These are phyloP conservation scores for Dexiosoma caninum DNA, from an alignment of 2,888 invertebrate genomes.

Conservation along the genomic window DNA sequence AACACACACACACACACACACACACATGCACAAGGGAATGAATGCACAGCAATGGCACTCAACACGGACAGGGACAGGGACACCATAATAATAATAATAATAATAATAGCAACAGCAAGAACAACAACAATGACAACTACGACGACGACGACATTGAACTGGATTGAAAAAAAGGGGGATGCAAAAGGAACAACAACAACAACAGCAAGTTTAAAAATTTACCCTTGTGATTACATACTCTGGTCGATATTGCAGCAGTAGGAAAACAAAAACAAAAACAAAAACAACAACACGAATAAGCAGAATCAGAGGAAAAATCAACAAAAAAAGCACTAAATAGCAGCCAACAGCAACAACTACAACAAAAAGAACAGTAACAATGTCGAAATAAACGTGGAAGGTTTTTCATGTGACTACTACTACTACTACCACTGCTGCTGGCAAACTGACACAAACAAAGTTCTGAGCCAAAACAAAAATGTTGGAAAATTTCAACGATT, in stretches of 20 bases:
- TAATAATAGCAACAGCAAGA: slow-evolving; percentile 33
- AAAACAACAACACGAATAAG: slow-evolving; percentile 71
- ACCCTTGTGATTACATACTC: slow-evolving; percentile 53
- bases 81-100: slow-evolving; percentile 39
- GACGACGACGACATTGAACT: slow-evolving; percentile 56
- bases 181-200: slow-evolving; percentile 57
- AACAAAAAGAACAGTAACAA: slow-evolving; percentile 37
- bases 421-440: too few relatives aligned
- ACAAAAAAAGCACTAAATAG: slow-evolving; percentile 39
- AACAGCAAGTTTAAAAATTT: slow-evolving; percentile 53
- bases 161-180: slow-evolving; percentile 51
- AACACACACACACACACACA: slow-evolving; percentile 54
- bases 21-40: too few relatives aligned
- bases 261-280: slow-evolving; percentile 50
- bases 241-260: slow-evolving; percentile 48
- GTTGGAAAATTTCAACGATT: slow-evolving; percentile 75
- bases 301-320: slow-evolving; percentile 59
- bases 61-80: slow-evolving; percentile 52
- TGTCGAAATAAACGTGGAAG: slow-evolving; percentile 52
- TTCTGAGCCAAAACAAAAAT: slow-evolving; percentile 75
- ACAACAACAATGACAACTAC: not conserved
- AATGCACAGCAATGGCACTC: slow-evolving; percentile 16
- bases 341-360: slow-evolving; percentile 25
- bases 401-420: slow-evolving; percentile 55
- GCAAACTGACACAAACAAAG: slow-evolving; percentile 62